phyloP scores from a whole-genome alignment of 2,888 invertebrate species.

The Phaedon cochleariae region DNA sequence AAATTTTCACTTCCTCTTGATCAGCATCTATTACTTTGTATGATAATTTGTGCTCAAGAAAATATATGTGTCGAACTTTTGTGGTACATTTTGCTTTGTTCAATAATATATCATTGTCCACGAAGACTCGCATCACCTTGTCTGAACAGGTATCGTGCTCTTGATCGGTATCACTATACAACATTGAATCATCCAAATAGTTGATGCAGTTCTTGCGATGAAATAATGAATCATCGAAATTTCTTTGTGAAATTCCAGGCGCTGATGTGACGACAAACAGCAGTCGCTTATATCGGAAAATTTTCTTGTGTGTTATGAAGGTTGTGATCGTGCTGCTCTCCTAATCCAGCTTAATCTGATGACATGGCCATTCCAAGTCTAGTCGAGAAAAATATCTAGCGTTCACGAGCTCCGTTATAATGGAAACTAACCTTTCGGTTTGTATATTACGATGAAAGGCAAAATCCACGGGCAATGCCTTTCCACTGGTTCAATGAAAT shows the following conservation, averaged over 20 bases:
- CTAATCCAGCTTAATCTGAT: conserved; percentile 10
- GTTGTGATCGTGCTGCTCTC: conserved; percentile 37
- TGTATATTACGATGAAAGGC: conserved; percentile 50
- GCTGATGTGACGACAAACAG: conserved; percentile 55
- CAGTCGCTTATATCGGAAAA: conserved; percentile 53
- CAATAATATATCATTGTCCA: conserved; percentile 28
- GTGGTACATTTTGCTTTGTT: conserved; percentile 33
- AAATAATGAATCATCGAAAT: conserved; percentile 47
- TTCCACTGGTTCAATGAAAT: conserved; percentile 52
- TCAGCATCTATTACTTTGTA: conserved; percentile 38
- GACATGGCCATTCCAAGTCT: conserved; percentile 36
- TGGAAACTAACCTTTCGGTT: conserved; percentile 34
- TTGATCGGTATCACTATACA: conserved; percentile 45
- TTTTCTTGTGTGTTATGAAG: conserved; percentile 39
- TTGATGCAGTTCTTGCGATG: conserved; percentile 47
- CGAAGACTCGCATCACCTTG: conserved; percentile 19
- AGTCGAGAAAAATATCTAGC: conserved; percentile 45
- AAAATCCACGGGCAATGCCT: conserved; percentile 53
- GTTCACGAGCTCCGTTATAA: conserved; percentile 44
- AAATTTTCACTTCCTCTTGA: conserved; percentile 26
- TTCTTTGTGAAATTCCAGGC: conserved; percentile 48
- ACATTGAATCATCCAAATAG: conserved; percentile 48
- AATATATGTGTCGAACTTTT: conserved; percentile 27
- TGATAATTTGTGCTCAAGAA: conserved; percentile 52
- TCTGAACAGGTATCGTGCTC: conserved; percentile 38